Percentiles rank a stretch among this genome's conserved stretches.
Conservation (phyloP, 53 echinoderm and acorn worm genomes). For the Arbacia lixula region DNA sequence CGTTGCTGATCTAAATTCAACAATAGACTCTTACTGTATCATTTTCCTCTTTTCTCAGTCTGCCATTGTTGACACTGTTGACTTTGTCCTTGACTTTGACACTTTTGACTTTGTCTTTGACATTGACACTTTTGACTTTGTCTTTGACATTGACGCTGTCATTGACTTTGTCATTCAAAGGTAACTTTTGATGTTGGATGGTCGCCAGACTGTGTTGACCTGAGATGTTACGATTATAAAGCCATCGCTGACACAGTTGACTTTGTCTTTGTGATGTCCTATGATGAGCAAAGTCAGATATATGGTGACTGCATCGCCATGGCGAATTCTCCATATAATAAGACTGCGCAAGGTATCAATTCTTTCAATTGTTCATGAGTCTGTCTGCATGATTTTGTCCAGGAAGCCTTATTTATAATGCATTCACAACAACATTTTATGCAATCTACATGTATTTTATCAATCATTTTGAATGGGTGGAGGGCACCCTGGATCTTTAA, state of each 20-base stretch:
- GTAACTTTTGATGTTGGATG: slow-evolving; percentile 96
- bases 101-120: too few species aligned
- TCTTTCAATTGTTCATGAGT: not conserved
- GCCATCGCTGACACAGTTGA: slow-evolving; percentile 79
- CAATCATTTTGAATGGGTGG: not conserved
- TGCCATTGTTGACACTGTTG: not conserved
- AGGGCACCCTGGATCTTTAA: too few species aligned
- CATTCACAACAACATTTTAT: too few species aligned
- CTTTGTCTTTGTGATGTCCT: slow-evolving; percentile 95
- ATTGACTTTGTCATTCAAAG: slow-evolving; percentile 38
- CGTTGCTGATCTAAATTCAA: too few species aligned
- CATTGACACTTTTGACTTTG: too few species aligned
- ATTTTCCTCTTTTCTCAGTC: too few species aligned
- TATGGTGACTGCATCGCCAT: slow-evolving; percentile 88
- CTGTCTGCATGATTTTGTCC: too few species aligned
- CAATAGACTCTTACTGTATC: too few species aligned
- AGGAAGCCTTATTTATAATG: too few species aligned
- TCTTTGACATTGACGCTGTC: not conserved
- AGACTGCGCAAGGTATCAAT: slow-evolving; percentile 56
- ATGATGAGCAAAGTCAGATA: slow-evolving; percentile 94
- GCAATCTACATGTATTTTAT: too few species aligned
- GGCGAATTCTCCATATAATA: slow-evolving; percentile 85
- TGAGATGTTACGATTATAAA: slow-evolving; percentile 93
- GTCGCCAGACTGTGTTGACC: slow-evolving; percentile 90
- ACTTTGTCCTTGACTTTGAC: too few species aligned